Base-by-base conservation (phyloP, 2,113 vertebrate species). In the Sminthopsis crassicaudata region DNA sequence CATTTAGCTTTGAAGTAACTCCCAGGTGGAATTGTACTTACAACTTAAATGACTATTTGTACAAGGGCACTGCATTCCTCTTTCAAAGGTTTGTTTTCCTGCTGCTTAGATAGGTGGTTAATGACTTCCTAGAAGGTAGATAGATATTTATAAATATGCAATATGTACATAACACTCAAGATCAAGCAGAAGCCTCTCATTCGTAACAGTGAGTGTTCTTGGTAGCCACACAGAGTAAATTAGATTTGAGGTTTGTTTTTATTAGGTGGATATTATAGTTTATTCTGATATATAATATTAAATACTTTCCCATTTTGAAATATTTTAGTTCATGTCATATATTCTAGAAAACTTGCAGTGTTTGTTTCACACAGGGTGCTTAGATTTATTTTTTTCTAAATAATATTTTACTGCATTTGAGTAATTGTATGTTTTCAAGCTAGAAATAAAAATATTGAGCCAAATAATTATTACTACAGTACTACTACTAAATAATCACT, bases 261-360 rank as follows among this genome's bases (percentile, higher is more conserved):
- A 93, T 92, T 96, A 97, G 89, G 36, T 92, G 51, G 95, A 53
- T 57, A 90, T 30, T 84, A 30, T 91, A 52, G n/a, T 91, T 96
- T 95, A 95, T 55, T 89, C 16, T 90, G 48, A 93, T 53, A 92
- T 93, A 94, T 96, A 97, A 91, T 89, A 92, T 89, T 93, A 96
- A 97, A 95, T 94, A 42, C 55, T 55, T 96, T 96, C 0, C 46
- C 53, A 52, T 91, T 54, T 92, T 92, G 97, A 90, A 97, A 92
- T 36, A 91, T 54, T 36, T 90, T 93, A 50, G 8, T 67, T 90
- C 90, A 91, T 94, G 51, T 23, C 50, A 95, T 95, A 90, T 4
- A 16, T 30, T 25, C 95, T 84, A 93, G 25, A 11, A 60, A n/a
- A 25, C 25, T n/a, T 52, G 88, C 25, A 24, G 14, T 93, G 55